Conservation (phyloP, 37 sponge, comb jelly and placozoan species). For the Bolinopsis microptera region DNA sequence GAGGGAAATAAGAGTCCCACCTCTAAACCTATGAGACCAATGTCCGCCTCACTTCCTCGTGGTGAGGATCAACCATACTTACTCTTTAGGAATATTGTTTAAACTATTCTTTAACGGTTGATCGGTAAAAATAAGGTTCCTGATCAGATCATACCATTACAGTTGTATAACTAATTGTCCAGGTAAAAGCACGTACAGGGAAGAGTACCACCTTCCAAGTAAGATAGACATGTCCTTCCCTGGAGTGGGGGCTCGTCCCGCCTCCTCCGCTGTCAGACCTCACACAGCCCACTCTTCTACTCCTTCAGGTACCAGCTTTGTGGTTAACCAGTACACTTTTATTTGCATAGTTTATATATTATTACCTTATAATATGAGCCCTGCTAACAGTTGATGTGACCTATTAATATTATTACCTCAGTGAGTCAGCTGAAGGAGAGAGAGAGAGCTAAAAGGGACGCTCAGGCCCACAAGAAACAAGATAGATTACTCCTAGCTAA, state of each 20-base stretch:
- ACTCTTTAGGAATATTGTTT: background rate
- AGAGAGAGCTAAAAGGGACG: conserved; percentile 15
- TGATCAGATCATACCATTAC: too few relatives aligned
- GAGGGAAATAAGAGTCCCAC: conserved; percentile 56
- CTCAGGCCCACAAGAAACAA: background rate
- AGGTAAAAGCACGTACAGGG: conserved; percentile 14
- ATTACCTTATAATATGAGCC: too few relatives aligned
- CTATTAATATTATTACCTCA: too few relatives aligned
- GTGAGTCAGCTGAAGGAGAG: conserved; percentile 5
- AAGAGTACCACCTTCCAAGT: conserved; percentile 22
- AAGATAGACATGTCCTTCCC: conserved; percentile 31
- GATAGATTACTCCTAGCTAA: conserved; percentile 20
- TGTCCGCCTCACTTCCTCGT: background rate
- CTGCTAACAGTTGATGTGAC: too few relatives aligned
- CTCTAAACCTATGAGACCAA: conserved; percentile 18
- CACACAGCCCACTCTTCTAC: background rate
- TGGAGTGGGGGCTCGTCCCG: background rate
- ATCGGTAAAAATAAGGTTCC: too few relatives aligned
- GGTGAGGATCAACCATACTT: conserved; percentile 54
- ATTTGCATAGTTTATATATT: too few relatives aligned
- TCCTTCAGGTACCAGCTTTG: background rate
- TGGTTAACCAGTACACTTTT: background rate
- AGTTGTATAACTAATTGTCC: too few relatives aligned
- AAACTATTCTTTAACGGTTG: too few relatives aligned
- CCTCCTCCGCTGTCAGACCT: background rate